Evolutionary conservation across 2,797 vertebrate species (phyloP), one percentile per base, ranked within the genome.

Genomic region (Nothura maculosa): DNA sequence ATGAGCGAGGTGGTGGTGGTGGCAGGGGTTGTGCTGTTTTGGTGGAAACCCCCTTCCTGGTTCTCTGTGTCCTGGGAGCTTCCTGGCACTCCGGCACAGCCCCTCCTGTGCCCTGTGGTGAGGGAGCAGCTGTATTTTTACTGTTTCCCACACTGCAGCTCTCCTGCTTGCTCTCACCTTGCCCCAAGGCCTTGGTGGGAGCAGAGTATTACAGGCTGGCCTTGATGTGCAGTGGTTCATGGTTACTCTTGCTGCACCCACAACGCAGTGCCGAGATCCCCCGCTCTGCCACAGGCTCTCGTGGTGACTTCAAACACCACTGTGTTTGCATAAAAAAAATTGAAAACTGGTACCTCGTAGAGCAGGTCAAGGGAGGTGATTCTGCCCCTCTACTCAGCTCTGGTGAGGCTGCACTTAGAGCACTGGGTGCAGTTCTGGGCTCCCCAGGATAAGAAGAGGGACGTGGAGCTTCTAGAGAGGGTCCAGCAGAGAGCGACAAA

Each of bases 171-270:
- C 24, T 48, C 47, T 24, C 24, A 24, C 22, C 47, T 48, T 24
- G 10, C 77, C 48, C 17, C 40, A 7, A 7, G 12, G 66, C 58
- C 50, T 54, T 4, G 12, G 57, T 74, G 24, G 1, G 0, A 50
- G 8, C 2, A 8, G 64, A 40, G 54, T 1, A 2, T 38, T 81
- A 57, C 50, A 50, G 47, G 58, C 61, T 82, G 5, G 2, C 1
- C 11, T 17, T 19, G 48, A 38, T 10, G 25, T 1, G 12, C 34
- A 13, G 19, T 0, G 1, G 30, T 43, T 89, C 36, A 2, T 6
- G 25, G 6, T 69, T 48, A 47, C 58, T 74, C 22, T 28, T 6
- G 1, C 9, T 18, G 8, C 3, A 0, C 1, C 1, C 3, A 22
- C n/a, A 25, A 45, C 73, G 28, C 36, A 52, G 63, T 1, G 48